Base-by-base conservation (phyloP, 2,797 vertebrate genomes). In the Poeciliopsis gracilis region DNA sequence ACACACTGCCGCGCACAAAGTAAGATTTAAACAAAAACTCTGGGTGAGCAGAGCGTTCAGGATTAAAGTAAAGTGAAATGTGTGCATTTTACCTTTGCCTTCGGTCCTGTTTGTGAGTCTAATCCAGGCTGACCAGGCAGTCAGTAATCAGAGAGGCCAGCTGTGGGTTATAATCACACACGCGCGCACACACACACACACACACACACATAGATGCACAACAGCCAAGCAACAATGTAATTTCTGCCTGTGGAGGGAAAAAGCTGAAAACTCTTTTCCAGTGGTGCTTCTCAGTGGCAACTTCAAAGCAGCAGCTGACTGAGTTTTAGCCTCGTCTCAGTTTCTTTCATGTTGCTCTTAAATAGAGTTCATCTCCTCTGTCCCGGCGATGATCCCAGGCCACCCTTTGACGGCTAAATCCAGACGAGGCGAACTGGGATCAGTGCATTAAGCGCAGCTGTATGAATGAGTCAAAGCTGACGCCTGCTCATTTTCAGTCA, bases 141-240 rank as follows among this genome's bases (percentile, higher is more conserved):
- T 86, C 86, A 84, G 88, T 89, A 90, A 92, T 91, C 88, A 92
- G 87, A 86, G 80, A 86, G 86, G 83, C 88, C 86, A 91, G 89
- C 84, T 90, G 89, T 89, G 84, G 76, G 77, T 89, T 88, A 90
- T 90, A 91, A 89, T 88, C 88, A 55, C 55, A 30, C 61, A 15
- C 72, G 76, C 36, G 36, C 41, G n/a, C n/a, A 82, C 77, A 77
- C 43, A 63, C 25, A 76, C 6, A 0, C 47, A 8, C 47, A 0
- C 47, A 20, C 18, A 20, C 47, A 49, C 77, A 71, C 49, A 63
- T 15, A 81, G 73, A 74, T 46, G 63, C 33, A 76, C 59, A 78
- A 53, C 70, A n/a, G 49, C 55, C 38, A 75, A 73, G 59, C 63
- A 87, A 83, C 86, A 89, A 84, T 84, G 55, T 84, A 84, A 78